Evolutionary conservation across 53 echinoderm and acorn worm genomes (phyloP), one percentile per base, ranked within the genome.

Genomic region (Holothuria scabra): DNA sequence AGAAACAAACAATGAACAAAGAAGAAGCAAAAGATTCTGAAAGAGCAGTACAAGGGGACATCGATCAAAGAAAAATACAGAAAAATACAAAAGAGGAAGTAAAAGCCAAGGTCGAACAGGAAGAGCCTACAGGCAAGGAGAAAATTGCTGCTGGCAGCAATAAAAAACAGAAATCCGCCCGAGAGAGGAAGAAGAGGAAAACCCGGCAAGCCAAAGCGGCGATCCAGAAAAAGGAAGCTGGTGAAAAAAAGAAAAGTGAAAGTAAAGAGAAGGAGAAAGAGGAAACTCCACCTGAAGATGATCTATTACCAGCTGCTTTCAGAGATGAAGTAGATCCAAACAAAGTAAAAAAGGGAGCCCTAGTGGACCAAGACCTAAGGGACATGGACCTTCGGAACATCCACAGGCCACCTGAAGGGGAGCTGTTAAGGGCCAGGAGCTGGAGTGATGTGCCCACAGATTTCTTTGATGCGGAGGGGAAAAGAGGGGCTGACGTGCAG

Each of bases 281-380:
- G 41, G 60, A 21, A 26, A 11, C 29, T 12, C 26, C 62, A n/a
- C 2, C 19, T 21, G 81, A 61, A 20, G 81, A 95, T 19, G 59
- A 89, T 60, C 87, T 92, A 21, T 74, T 95, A 33, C 95, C 90
- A 22, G 88, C 88, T 84, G 88, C 88, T 30, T 93, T 93, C 68
- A 67, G 88, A 74, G 84, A 71, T 80, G 84, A 85, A 24, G 85
- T 79, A n/a, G 90, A 90, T 32, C 81, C 81, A 28, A 81, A 62
- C 0, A 37, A 35, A 38, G 44, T 63, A 38, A 30, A 63, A 25
- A 25, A 63, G 11, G 64, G 18, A 32, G 81, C n/a, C 86, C 48
- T 12, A 28, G 79, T 49, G 69, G 81, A 70, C 64, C 60, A 74
- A 60, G 85, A 74, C 41, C 26, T 74, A 63, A 72, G 88, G 37